Evolutionary conservation across 2,888 invertebrate species (phyloP), one percentile per base, ranked within the genome.

Genomic region (Muschampia plurimacula): DNA sequence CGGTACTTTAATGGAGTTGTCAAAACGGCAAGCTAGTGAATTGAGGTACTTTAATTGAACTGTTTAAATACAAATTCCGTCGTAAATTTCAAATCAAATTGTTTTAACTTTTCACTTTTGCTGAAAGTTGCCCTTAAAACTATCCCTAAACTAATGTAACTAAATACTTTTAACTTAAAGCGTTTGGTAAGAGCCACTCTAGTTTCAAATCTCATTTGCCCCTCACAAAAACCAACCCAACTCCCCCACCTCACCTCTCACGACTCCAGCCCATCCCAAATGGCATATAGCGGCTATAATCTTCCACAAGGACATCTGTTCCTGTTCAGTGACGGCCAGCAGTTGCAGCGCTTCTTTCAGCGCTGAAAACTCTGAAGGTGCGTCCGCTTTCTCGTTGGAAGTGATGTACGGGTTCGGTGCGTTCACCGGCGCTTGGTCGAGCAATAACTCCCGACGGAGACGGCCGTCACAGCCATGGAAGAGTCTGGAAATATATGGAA

Each of bases 201-300:
- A n/a, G n/a, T n/a, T n/a, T n/a, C n/a, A n/a, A n/a, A n/a, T n/a
- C n/a, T n/a, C n/a, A n/a, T n/a, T n/a, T n/a, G n/a, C 41, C 41
- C 41, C 41, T 1, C 1, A 5, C 8, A 41, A 41, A 41, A 41
- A 41, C 41, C 9, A 52, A 52, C n/a, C 1, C 52, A n/a, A n/a
- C n/a, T 52, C 32, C 12, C 15, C 46, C 46, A 7, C 1, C 72
- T 49, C 80, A 96, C 97, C 96, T 95, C 97, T 97, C 0, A 96
- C 95, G 67, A 97, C 97, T 0, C 98, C 97, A 41, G 97, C 98
- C 86, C 97, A 96, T 13, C 98, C 98, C 76, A 99, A 91, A 91
- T 99, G 99, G 85, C 98, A 98, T 73, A 99, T 97, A n/a, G 99
- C 98, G 0, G 98, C 98, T 80, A 99, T 92, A 59, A 98, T 97